Conservation (phyloP, 2,113 vertebrate genomes). For the Zonotrichia leucophrys region DNA sequence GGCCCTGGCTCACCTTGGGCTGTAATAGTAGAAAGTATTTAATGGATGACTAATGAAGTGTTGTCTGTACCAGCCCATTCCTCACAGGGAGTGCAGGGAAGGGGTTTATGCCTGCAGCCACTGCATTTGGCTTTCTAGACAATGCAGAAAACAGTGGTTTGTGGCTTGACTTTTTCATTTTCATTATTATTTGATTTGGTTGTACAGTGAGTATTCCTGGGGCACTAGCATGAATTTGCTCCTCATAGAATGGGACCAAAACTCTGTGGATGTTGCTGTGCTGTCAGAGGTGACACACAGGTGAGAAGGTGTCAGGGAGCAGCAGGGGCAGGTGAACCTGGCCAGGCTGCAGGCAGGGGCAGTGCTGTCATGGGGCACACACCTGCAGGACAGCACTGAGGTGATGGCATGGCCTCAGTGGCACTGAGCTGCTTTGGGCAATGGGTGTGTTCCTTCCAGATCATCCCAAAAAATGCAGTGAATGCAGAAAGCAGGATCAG, state of each 20-base stretch:
- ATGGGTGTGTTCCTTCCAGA: not conserved
- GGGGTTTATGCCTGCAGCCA: not conserved
- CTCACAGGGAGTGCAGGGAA: not conserved
- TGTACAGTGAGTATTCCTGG: not conserved
- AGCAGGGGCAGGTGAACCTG: not conserved
- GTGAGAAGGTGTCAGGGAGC: not conserved
- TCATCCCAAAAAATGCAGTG: not conserved
- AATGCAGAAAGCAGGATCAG: fast-evolving
- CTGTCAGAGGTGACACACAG: not conserved
- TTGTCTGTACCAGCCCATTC: not conserved
- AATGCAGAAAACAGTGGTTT: not conserved
- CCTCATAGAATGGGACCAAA: not conserved
- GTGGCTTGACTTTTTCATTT: not conserved
- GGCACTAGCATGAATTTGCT: not conserved
- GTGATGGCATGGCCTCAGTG: not conserved
- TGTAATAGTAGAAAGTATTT: constrained; percentile 26
- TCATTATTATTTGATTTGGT: not conserved
- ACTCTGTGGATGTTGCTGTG: not conserved
- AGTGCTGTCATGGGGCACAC: not conserved
- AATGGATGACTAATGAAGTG: constrained; percentile 27
- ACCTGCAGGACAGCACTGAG: not conserved
- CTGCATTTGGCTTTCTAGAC: not conserved
- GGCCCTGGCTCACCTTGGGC: not conserved
- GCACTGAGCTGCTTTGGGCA: fast-evolving
- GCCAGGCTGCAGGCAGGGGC: not conserved